Evolutionary conservation across 2,888 invertebrate species (phyloP).

Genomic region (Geophilus truncorum): DNA sequence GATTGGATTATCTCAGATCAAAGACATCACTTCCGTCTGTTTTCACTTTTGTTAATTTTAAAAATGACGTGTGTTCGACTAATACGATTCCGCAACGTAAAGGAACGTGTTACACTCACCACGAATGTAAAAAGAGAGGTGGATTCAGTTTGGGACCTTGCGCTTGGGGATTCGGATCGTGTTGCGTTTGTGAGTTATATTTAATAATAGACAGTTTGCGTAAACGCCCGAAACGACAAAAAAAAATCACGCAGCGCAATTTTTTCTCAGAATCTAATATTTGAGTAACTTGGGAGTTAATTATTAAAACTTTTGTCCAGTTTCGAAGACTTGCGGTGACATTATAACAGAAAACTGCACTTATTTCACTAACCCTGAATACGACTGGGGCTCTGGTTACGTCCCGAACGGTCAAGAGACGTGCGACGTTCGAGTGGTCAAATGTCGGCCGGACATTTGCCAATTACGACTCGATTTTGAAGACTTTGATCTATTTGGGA

Average conservation of each 20-base stretch:
- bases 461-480: constrained; percentile 42
- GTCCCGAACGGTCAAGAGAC: constrained; percentile 20
- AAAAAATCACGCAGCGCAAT: no score
- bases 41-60: constrained; percentile 30
- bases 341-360: constrained; percentile 73
- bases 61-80: constrained; percentile 1
- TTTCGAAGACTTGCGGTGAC: constrained; percentile 72
- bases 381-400: constrained; percentile 45
- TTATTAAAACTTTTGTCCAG: constrained; percentile 50
- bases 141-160: constrained; percentile 73
- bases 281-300: no score
- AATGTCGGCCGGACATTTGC: constrained; percentile 30
- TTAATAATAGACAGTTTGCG: no score
- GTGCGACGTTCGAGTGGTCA: constrained; percentile 28
- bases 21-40: constrained; percentile 29
- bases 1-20: not conserved
- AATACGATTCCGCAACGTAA: constrained; percentile 46
- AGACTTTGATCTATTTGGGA: constrained; percentile 42
- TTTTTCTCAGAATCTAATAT: no score
- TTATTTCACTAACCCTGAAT: constrained; percentile 76
- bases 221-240: no score
- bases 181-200: constrained; percentile 67
- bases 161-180: constrained; percentile 69
- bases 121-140: constrained; percentile 65
- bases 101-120: constrained; percentile 70